Percentiles rank a stretch among this genome's conserved stretches.
These are phyloP conservation scores for Philereme vetulata DNA, from an alignment of 2,888 invertebrate genomes.

Conservation along the genomic window DNA sequence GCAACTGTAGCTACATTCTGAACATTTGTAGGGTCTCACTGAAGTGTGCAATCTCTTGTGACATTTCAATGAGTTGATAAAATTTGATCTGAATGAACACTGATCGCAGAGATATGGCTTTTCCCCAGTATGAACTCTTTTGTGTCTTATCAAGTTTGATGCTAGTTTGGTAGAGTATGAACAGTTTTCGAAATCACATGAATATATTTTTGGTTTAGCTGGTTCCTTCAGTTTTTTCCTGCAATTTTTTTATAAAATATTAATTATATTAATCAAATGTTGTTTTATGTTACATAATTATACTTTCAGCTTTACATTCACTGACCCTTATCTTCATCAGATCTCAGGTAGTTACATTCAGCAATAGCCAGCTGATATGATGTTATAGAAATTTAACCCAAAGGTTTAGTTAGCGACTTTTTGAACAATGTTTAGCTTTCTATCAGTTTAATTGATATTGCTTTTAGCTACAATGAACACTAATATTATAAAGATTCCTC, in stretches of 20 bases:
- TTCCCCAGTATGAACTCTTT: conserved; percentile 70
- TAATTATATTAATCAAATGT: too few relatives aligned
- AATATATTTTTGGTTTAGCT: conserved; percentile 71
- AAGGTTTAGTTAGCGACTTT: too few relatives aligned
- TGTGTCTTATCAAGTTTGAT: conserved; percentile 76
- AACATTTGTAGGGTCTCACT: conserved; percentile 70
- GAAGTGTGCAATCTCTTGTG: conserved; percentile 73
- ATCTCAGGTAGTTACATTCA: too few relatives aligned
- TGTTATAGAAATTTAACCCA: too few relatives aligned
- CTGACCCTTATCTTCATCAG: too few relatives aligned
- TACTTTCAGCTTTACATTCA: too few relatives aligned
- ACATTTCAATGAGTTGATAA: conserved; percentile 72
- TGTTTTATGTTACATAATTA: too few relatives aligned
- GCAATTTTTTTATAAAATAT: conserved; percentile 32
- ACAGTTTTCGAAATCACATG: conserved; percentile 79
- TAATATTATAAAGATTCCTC: too few relatives aligned
- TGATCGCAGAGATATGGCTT: conserved; percentile 76
- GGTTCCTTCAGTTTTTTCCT: conserved; percentile 59
- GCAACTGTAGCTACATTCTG: conserved; percentile 68
- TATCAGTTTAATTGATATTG: too few relatives aligned
- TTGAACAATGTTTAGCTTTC: too few relatives aligned
- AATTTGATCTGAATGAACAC: conserved; percentile 75
- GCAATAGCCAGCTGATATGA: too few relatives aligned
- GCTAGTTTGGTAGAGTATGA: conserved; percentile 79
- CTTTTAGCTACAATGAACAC: too few relatives aligned